Conservation (phyloP, 2,113 vertebrate species). For the Gorilla gorilla region DNA sequence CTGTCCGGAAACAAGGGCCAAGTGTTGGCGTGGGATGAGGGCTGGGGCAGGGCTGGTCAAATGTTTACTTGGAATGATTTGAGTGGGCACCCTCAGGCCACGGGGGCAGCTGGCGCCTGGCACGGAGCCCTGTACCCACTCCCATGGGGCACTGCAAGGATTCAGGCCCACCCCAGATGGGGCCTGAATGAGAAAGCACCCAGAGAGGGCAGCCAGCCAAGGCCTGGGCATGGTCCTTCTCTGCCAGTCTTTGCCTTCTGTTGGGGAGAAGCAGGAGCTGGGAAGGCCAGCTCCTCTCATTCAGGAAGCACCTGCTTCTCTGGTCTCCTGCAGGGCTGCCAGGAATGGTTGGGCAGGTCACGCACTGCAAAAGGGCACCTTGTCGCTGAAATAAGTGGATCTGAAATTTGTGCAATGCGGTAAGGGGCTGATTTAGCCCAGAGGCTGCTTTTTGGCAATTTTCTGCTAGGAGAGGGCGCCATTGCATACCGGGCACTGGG, state of each 20-base stretch:
- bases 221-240: background rate
- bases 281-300: background rate
- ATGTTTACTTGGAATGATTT: conserved; percentile 81
- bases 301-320: conserved; percentile 4
- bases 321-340: background rate
- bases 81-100: conserved; percentile 60
- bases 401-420: background rate
- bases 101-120: conserved; percentile 70
- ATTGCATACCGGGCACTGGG: background rate
- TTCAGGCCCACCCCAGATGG: background rate
- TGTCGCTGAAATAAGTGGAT: background rate
- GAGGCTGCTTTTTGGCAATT: background rate
- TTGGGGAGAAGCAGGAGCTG: background rate
- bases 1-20: conserved; percentile 76
- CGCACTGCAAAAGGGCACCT: background rate
- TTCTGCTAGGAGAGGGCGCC: background rate
- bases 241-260: background rate
- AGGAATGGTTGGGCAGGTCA: background rate
- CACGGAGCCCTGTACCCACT: conserved; percentile 42
- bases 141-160: background rate
- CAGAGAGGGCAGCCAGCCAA: background rate
- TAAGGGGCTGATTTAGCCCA: background rate
- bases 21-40: conserved; percentile 74
- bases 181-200: background rate
- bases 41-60: conserved; percentile 75